Conservation (phyloP, 2,113 vertebrate genomes). For the Ardeotis arabs region DNA sequence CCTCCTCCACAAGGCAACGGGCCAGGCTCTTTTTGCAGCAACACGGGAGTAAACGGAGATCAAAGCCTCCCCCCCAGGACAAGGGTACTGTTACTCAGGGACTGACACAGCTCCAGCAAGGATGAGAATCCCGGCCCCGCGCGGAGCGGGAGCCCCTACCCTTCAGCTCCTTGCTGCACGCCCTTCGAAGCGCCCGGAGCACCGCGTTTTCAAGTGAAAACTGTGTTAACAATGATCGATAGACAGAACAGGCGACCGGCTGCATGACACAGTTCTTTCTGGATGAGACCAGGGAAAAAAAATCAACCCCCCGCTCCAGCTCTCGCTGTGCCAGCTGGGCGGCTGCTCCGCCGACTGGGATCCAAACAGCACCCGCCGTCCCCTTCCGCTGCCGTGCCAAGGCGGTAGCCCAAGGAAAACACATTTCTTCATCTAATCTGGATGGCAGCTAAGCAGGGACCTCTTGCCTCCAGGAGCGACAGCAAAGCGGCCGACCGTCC, state of each 20-base stretch:
- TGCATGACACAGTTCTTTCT: slow-evolving; percentile 8
- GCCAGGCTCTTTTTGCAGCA: slow-evolving; percentile 36
- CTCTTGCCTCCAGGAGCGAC: background rate
- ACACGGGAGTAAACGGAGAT: slow-evolving; percentile 9
- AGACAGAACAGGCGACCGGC: background rate
- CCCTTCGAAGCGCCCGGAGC: background rate
- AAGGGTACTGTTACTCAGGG: slow-evolving; percentile 29
- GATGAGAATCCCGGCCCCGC: background rate
- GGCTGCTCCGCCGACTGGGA: background rate
- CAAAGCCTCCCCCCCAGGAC: slow-evolving; percentile 25
- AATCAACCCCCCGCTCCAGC: background rate
- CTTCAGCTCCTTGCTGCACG: background rate
- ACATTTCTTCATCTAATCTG: background rate
- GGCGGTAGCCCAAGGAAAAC: background rate
- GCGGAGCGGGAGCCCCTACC: background rate
- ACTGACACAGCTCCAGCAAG: background rate
- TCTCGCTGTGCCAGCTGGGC: background rate
- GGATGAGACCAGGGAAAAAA: background rate
- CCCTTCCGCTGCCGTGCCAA: background rate
- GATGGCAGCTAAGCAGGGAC: rapidly evolving
- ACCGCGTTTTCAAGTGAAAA: background rate
- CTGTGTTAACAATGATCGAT: background rate
- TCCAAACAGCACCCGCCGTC: rapidly evolving
- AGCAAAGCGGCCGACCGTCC: rapidly evolving
- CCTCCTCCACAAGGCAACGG: slow-evolving; percentile 45